Conservation (phyloP, 1,140 invertebrate species). For the Anthonomus grandis region DNA sequence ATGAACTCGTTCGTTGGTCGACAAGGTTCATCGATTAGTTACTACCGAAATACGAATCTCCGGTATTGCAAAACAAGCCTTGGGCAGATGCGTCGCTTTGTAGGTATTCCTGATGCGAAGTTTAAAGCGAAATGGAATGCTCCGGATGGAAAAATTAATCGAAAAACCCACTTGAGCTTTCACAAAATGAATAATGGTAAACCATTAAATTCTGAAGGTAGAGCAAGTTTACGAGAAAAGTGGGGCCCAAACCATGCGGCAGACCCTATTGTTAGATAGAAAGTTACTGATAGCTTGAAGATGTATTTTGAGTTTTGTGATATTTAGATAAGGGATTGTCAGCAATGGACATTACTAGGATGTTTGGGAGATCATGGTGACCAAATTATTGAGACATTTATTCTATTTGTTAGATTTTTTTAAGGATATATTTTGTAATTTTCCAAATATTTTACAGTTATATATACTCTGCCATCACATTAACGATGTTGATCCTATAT, state of each 20-base stretch:
- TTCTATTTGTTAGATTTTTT: no score
- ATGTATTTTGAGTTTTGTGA: conserved; percentile 87
- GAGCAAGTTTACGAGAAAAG: conserved; percentile 78
- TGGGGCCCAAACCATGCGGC: conserved; percentile 96
- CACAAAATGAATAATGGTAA: conserved; percentile 64
- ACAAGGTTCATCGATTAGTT: conserved; percentile 66
- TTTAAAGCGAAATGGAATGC: conserved; percentile 79
- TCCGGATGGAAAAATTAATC: conserved; percentile 74
- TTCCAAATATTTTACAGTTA: no score
- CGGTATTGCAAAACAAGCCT: conserved; percentile 61
- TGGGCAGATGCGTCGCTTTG: conserved; percentile 82
- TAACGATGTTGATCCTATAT: no score
- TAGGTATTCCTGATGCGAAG: conserved; percentile 48
- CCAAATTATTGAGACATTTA: conserved; percentile 71
- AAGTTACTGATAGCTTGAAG: conserved; percentile 54
- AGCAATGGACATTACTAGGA: conserved; percentile 90
- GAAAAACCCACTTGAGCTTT: conserved; percentile 65
- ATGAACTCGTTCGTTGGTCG: conserved; percentile 77
- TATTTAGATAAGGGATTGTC: conserved; percentile 79
- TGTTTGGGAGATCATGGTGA: conserved; percentile 96
- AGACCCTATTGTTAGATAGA: conserved; percentile 88
- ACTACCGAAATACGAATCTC: conserved; percentile 68
- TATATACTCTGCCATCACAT: no score
- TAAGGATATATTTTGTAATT: no score
- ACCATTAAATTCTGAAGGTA: conserved; percentile 79